Percentiles rank a stretch among this genome's conserved stretches.
Evolutionary conservation across 2,888 invertebrate genomes (phyloP).

Genomic region (Caradrina clavipalpis): DNA sequence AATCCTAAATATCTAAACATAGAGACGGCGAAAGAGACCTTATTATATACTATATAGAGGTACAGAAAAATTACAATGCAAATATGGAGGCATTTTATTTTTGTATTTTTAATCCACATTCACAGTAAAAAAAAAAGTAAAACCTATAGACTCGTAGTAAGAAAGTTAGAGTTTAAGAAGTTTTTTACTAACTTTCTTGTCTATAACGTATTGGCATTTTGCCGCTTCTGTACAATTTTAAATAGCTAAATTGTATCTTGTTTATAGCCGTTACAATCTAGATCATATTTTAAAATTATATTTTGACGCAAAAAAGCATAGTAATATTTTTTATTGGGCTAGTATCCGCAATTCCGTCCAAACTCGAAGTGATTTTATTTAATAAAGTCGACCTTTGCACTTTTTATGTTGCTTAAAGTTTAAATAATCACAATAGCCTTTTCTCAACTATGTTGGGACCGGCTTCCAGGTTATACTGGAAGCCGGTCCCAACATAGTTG

Average conservation of each 20-base stretch:
- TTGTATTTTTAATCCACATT: not conserved
- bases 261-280: not conserved
- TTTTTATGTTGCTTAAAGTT: not conserved
- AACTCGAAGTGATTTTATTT: no score
- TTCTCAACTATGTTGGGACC: no score
- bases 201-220: not conserved
- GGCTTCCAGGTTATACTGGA: no score
- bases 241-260: no score
- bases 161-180: not conserved
- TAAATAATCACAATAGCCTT: not conserved
- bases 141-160: not conserved
- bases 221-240: not conserved
- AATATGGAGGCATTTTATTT: no score
- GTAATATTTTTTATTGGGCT: not conserved
- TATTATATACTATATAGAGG: no score
- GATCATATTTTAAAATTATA: not conserved
- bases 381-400: no score
- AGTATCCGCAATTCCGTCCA: no score
- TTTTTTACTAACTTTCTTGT: constrained; percentile 8
- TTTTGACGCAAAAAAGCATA: not conserved
- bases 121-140: not conserved
- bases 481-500: no score
- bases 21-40: no score
- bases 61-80: no score
- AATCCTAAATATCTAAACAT: no score